Percentiles rank a stretch among this genome's conserved stretches.
phyloP scores from a whole-genome alignment of 1,140 invertebrate genomes.

The Spodoptera litura region DNA sequence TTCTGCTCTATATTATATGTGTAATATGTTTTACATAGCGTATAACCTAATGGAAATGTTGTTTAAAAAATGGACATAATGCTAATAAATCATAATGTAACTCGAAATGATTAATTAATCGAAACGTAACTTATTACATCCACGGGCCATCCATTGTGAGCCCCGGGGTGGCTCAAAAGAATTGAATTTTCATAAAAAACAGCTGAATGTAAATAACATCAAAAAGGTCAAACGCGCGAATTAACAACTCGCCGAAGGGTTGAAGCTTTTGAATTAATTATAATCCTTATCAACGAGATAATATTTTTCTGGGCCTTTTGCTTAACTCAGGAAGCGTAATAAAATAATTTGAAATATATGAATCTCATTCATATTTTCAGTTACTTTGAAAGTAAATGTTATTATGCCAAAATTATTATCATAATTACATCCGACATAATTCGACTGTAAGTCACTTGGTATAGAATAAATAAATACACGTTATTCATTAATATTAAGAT shows the following conservation, averaged over 20 bases:
- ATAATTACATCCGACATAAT: too few relatives aligned
- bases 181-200: conserved; percentile 43
- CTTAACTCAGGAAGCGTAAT: not conserved
- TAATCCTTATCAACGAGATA: conserved; percentile 49
- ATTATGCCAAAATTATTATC: too few relatives aligned
- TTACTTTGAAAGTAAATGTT: too few relatives aligned
- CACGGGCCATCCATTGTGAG: conserved; percentile 9
- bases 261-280: conserved; percentile 55
- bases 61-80: too few relatives aligned
- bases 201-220: conserved; percentile 49
- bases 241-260: conserved; percentile 53
- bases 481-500: too few relatives aligned
- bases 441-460: too few relatives aligned
- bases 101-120: not conserved
- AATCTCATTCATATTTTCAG: not conserved
- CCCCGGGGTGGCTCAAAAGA: conserved; percentile 1
- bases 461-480: too few relatives aligned
- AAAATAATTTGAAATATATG: conserved; percentile 18
- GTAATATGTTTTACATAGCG: too few relatives aligned
- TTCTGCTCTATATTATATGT: too few relatives aligned
- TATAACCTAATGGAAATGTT: too few relatives aligned
- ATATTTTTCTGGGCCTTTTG: conserved; percentile 47
- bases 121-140: conserved; percentile 8
- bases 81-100: too few relatives aligned
- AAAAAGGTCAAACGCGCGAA: conserved; percentile 53